Conservation (phyloP, 2,113 vertebrate genomes). For the Brachyhypopomus gauderio region DNA sequence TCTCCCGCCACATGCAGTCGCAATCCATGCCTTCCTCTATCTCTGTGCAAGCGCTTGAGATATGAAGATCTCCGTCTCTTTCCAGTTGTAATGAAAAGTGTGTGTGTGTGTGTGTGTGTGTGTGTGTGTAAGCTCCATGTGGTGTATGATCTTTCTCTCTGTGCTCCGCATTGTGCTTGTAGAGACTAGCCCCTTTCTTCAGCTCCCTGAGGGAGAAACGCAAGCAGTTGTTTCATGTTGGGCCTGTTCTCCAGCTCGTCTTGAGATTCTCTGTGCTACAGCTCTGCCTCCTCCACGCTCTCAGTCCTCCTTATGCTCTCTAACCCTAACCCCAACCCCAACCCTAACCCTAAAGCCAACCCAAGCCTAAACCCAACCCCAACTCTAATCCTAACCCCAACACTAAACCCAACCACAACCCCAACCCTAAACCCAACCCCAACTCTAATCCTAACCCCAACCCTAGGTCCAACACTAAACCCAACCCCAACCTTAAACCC, state of each 20-base stretch:
- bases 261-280: slow-evolving; percentile 3
- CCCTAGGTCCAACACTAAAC: too few species aligned
- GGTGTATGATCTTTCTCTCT: slow-evolving; percentile 55
- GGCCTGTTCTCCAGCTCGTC: slow-evolving; percentile 48
- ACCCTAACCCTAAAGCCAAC: too few species aligned
- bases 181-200: slow-evolving; percentile 67
- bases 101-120: slow-evolving; percentile 26
- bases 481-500: too few species aligned
- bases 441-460: too few species aligned
- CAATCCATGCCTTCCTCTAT: slow-evolving; percentile 10
- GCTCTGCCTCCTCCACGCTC: slow-evolving; percentile 18
- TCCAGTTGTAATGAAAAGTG: slow-evolving; percentile 29
- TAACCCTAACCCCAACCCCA: not conserved
- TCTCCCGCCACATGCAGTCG: slow-evolving; percentile 17
- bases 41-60: too few species aligned
- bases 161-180: slow-evolving; percentile 62
- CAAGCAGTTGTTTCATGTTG: slow-evolving; percentile 61
- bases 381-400: too few species aligned
- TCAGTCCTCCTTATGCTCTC: not conserved
- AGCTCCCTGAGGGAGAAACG: slow-evolving; percentile 62
- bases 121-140: slow-evolving; percentile 1
- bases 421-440: too few species aligned
- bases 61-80: not conserved
- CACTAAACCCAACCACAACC: too few species aligned
- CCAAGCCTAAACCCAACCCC: too few species aligned